Evolutionary conservation across 2,797 vertebrate species (phyloP).

Genomic region (Hydrolagus colliei): DNA sequence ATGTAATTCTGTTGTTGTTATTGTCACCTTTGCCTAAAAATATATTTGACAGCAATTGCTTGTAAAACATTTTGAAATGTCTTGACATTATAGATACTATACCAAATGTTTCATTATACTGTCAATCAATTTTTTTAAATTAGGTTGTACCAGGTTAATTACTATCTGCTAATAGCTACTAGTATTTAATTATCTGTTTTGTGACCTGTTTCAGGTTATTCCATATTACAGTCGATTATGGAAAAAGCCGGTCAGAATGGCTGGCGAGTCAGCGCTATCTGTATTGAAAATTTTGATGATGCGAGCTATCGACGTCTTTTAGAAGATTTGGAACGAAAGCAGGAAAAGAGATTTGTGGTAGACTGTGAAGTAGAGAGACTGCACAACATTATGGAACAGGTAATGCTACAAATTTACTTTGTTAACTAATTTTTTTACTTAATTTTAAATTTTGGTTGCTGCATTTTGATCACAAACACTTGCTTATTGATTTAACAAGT

Average conservation of each 20-base stretch:
- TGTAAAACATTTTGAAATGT: too few species aligned
- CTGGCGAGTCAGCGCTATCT: slow-evolving; percentile 95
- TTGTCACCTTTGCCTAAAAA: too few species aligned
- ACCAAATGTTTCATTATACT: too few species aligned
- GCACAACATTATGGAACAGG: slow-evolving; percentile 93
- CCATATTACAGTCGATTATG: slow-evolving; percentile 96
- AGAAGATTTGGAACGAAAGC: slow-evolving; percentile 86
- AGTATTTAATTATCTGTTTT: slow-evolving; percentile 23
- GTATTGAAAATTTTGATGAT: slow-evolving; percentile 93
- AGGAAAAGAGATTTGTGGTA: slow-evolving; percentile 90
- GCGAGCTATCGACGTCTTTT: slow-evolving; percentile 82
- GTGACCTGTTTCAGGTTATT: slow-evolving; percentile 73
- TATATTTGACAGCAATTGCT: too few species aligned
- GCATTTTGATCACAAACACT: too few species aligned
- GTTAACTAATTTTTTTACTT: slow-evolving; percentile 38
- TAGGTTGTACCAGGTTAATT: too few species aligned
- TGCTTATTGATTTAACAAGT: neutral
- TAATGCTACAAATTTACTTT: slow-evolving; percentile 48
- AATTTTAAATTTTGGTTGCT: too few species aligned
- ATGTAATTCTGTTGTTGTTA: too few species aligned
- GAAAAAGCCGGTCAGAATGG: slow-evolving; percentile 92
- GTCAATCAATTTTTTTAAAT: too few species aligned
- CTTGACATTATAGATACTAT: too few species aligned
- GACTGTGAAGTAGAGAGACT: slow-evolving; percentile 92
- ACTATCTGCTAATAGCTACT: neutral